Conservation (phyloP, 2,888 invertebrate species). For the Andrena camellia region DNA sequence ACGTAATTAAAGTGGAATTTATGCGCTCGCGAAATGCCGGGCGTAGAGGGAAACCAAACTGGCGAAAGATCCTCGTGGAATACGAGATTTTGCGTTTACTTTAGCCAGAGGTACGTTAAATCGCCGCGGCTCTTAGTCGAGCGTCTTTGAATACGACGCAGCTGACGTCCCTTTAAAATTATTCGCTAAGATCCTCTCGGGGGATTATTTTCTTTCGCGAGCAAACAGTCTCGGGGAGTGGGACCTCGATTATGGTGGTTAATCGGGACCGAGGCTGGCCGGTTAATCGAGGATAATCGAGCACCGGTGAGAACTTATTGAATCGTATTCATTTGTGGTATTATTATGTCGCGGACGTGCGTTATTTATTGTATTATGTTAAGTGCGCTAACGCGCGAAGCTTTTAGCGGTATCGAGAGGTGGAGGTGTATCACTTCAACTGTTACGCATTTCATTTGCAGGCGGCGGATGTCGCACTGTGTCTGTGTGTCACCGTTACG, state of each 20-base stretch:
- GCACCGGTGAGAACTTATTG: conserved; percentile 10
- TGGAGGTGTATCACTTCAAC: conserved; percentile 10
- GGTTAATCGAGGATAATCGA: conserved; percentile 17
- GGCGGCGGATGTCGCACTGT: too few relatives aligned
- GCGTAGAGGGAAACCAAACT: conserved; percentile 8
- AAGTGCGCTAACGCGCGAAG: too few relatives aligned
- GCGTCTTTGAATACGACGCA: background rate
- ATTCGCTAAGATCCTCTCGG: conserved; percentile 6
- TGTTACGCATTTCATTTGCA: background rate
- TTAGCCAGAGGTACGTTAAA: conserved; percentile 6
- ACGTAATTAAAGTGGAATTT: conserved; percentile 29
- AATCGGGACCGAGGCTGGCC: conserved; percentile 26
- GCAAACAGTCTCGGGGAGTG: background rate
- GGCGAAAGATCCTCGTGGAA: conserved; percentile 18
- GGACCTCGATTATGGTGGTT: conserved; percentile 4
- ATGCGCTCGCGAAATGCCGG: background rate
- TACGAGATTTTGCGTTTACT: conserved; percentile 12
- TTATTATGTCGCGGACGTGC: background rate
- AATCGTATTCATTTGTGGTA: conserved; percentile 13
- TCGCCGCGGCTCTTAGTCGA: background rate
- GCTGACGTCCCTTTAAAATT: background rate
- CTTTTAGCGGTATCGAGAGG: background rate
- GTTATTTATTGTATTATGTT: conserved; percentile 17
- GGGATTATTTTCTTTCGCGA: background rate
- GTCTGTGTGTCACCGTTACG: conserved; percentile 3